Evolutionary conservation across 35 echinoderm and acorn worm species (phyloP).

Genomic region (Nesometra sesokonis): DNA sequence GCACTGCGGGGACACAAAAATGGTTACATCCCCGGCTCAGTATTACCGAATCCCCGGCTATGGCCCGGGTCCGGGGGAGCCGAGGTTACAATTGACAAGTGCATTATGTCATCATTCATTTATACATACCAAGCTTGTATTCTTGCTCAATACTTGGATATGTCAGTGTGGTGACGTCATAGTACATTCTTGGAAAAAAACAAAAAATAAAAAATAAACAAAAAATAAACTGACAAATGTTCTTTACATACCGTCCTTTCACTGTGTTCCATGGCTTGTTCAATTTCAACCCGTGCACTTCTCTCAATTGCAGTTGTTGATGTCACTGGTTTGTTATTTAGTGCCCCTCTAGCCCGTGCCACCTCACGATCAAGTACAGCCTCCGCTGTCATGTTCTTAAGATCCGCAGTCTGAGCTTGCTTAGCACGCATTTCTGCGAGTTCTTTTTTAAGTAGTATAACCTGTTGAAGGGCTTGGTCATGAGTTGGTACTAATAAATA

Average conservation of each 20-base stretch:
- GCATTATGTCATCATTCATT: no score
- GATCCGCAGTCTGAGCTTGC: conserved; percentile 60
- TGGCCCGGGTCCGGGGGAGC: no score
- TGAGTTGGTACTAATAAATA: conserved; percentile 83
- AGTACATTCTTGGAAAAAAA: no score
- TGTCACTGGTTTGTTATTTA: conserved; percentile 3
- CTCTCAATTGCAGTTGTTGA: conserved; percentile 87
- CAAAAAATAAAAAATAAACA: background rate
- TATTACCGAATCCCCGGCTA: no score
- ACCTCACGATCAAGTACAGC: conserved; percentile 63
- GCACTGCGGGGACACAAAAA: no score
- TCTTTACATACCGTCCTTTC: conserved; percentile 71
- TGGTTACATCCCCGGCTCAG: no score
- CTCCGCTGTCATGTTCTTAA: conserved; percentile 29
- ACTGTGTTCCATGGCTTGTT: conserved; percentile 74
- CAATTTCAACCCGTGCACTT: conserved; percentile 78
- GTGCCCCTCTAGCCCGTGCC: conserved; percentile 68
- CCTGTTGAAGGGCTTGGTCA: conserved; percentile 95
- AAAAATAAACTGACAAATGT: no score
- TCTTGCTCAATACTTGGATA: no score
- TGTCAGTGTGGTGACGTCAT: no score
- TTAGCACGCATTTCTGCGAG: conserved; percentile 95
- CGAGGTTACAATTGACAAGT: no score
- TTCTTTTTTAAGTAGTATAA: conserved; percentile 93
- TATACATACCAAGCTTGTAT: no score